Percentiles rank a stretch among this genome's conserved stretches.
phyloP scores from a whole-genome alignment of 2,888 invertebrate genomes.

The Acanthosepion esculentum region DNA sequence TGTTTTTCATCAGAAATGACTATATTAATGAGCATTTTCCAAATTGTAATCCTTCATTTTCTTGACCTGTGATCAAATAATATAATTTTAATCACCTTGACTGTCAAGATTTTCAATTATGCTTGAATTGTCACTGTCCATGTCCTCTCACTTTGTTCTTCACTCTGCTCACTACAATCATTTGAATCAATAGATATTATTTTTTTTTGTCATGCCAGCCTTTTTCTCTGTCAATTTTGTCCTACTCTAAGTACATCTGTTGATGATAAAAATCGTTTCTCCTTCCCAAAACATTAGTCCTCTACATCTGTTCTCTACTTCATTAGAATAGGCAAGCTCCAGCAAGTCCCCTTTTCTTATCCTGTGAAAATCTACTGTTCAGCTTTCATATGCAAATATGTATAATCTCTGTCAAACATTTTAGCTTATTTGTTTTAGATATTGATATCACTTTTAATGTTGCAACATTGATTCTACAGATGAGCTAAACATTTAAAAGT shows the following conservation, averaged over 20 bases:
- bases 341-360: background rate
- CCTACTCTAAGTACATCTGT: constrained; percentile 3
- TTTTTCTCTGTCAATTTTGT: background rate
- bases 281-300: background rate
- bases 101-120: background rate
- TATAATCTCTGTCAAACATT: too few species aligned
- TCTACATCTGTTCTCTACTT: background rate
- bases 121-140: background rate
- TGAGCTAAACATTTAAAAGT: too few species aligned
- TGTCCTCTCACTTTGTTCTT: background rate
- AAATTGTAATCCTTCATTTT: background rate
- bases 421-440: background rate
- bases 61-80: background rate
- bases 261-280: background rate
- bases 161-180: background rate
- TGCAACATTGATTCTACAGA: background rate
- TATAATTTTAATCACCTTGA: background rate
- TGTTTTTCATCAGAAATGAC: too few species aligned
- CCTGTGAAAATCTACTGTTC: background rate
- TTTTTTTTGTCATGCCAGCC: constrained; percentile 24
- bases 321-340: background rate
- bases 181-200: background rate
- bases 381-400: background rate
- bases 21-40: too few species aligned
- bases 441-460: background rate